A percentile compares a stretch with the other conserved stretches of the same genome.
Evolutionary conservation across 2,797 vertebrate genomes (phyloP).

Genomic region (Danio kyathit): DNA sequence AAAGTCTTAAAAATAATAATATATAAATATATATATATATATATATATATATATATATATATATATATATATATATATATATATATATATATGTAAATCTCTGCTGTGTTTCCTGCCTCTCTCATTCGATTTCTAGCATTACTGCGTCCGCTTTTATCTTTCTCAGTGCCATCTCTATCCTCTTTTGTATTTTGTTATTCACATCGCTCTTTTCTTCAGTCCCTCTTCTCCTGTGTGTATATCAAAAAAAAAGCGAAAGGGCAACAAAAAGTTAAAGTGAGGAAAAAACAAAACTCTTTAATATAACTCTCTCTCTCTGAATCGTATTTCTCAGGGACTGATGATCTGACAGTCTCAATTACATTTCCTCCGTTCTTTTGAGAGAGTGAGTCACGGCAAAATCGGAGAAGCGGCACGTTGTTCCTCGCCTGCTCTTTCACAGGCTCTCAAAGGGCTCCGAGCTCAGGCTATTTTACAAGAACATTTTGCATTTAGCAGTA

Average conservation of each 20-base stretch:
- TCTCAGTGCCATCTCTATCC: conserved; percentile 1
- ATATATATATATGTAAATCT: conserved; percentile 30
- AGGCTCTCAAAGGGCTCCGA: conserved; percentile 15
- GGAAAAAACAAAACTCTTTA: conserved; percentile 43
- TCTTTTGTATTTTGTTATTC: conserved; percentile 34
- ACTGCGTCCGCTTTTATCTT: conserved; percentile 4
- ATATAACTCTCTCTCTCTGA: conserved; percentile 34
- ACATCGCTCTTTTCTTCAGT: neutral
- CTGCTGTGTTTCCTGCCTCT: conserved; percentile 20
- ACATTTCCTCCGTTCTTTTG: conserved; percentile 30
- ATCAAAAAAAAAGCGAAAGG: conserved; percentile 32
- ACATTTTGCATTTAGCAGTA: conserved; percentile 37
- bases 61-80: too few relatives aligned
- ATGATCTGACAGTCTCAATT: conserved; percentile 33
- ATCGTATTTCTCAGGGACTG: conserved; percentile 43
- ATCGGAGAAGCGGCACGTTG: conserved; percentile 29
- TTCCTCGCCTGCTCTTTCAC: conserved; percentile 6
- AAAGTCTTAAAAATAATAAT: neutral
- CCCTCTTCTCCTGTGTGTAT: conserved; percentile 14
- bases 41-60: too few relatives aligned
- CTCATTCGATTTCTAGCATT: conserved; percentile 9
- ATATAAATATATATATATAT: too few relatives aligned
- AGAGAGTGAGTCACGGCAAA: conserved; percentile 36
- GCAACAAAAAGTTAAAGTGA: conserved; percentile 45
- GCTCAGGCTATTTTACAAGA: conserved; percentile 15